These are phyloP conservation scores for Passerina amoena DNA, from an alignment of 2,113 vertebrate genomes.

Conservation along the genomic window DNA sequence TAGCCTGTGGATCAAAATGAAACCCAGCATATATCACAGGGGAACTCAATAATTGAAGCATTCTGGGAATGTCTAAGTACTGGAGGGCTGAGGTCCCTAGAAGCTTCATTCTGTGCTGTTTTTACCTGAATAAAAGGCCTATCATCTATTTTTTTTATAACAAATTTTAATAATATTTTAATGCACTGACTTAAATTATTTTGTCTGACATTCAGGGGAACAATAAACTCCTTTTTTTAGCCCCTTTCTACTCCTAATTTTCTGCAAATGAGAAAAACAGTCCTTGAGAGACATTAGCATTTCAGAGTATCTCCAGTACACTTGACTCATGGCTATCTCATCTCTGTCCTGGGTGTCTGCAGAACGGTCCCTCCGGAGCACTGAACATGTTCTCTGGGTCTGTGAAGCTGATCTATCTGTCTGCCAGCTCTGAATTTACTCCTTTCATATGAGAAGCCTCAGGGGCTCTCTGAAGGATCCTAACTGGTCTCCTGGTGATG, in stretches of 20 bases:
- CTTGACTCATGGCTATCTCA: not conserved
- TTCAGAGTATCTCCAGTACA: not conserved
- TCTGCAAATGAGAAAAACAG: not conserved
- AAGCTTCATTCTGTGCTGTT: not conserved
- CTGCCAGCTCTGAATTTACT: not conserved
- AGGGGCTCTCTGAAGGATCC: not conserved
- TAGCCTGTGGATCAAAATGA: slow-evolving; percentile 46
- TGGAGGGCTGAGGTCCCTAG: not conserved
- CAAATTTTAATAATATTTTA: not conserved
- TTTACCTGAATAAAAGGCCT: not conserved
- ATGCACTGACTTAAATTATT: not conserved
- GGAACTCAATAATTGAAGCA: slow-evolving; percentile 52
- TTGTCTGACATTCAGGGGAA: not conserved
- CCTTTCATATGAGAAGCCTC: not conserved
- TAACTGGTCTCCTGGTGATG: not conserved
- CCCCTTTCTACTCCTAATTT: not conserved
- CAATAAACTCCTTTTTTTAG: not conserved
- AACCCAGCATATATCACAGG: slow-evolving; percentile 29
- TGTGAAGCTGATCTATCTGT: not conserved
- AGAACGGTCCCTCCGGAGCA: not conserved
- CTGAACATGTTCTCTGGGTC: not conserved
- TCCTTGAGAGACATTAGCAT: not conserved
- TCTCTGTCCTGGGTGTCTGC: not conserved
- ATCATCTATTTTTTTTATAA: not conserved
- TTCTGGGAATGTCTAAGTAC: slow-evolving; percentile 22